Evolutionary conservation across 2,888 invertebrate species (phyloP), one percentile per base, ranked within the genome.

Genomic region (Steromphala cineraria): DNA sequence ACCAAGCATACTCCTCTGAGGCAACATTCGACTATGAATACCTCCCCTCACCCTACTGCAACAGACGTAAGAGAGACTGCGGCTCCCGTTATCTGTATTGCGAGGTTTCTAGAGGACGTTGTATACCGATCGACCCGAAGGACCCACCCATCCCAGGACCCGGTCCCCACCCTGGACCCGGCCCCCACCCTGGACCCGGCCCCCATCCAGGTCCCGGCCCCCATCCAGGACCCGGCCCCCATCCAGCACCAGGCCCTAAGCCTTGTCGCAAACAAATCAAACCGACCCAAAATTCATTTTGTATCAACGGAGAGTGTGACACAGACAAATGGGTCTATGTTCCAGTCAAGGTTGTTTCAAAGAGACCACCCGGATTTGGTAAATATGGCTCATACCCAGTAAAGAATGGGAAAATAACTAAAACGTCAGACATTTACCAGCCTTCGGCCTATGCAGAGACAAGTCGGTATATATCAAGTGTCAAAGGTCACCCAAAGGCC

Each of bases 271-370:
- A 52, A 19, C n/a, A 52, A n/a, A 85, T 15, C 83, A 86, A 24
- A 53, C 75, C 83, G 0, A 75, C 56, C 46, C 91, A 91, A 82
- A 91, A 91, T 77, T 86, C 82, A 8, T 91, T 87, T 74, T 90
- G 90, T 78, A 84, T 90, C 1, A 86, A 90, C 80, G 89, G 89
- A 15, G 67, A 79, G 1, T 90, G 90, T 56, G 90, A 90, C 78
- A 87, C 86, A 4, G 82, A 83, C 71, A 84, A 88, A 31, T 91
- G 91, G 91, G 90, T 86, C 0, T 90, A 88, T 75, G 81, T 91
- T 0, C 91, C 91, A 0, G 88, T 90, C 0, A 88, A 90, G 79
- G 85, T 91, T 15, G 85, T 90, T 19, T 88, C 86, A 21, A 88
- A 87, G 40, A 80, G 91, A 71, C 89, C 91, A 0, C 89, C 89